These are phyloP conservation scores for Nerophis ophidion DNA, from an alignment of 2,113 vertebrate genomes.

Conservation along the genomic window DNA sequence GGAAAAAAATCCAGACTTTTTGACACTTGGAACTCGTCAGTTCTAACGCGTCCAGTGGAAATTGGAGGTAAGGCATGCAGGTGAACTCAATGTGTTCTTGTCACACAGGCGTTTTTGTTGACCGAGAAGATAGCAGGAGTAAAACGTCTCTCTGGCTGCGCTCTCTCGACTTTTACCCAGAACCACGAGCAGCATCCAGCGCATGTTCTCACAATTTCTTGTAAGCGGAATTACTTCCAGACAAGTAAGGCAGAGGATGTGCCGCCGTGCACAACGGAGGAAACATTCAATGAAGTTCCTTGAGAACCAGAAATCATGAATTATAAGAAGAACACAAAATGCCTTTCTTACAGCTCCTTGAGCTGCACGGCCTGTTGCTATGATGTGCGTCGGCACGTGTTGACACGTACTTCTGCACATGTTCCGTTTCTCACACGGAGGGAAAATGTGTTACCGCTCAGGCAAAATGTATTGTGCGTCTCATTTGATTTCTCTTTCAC, in stretches of 20 bases:
- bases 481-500: slow-evolving; percentile 1
- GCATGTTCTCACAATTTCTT: slow-evolving; percentile 39
- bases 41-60: no score
- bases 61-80: no score
- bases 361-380: slow-evolving; percentile 9
- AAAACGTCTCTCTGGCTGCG: slow-evolving; percentile 14
- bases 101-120: neutral
- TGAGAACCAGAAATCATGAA: slow-evolving; percentile 45
- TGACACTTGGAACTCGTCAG: no score
- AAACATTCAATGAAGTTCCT: slow-evolving; percentile 50
- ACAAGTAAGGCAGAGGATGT: slow-evolving; percentile 51
- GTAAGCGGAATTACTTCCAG: slow-evolving; percentile 36
- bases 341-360: slow-evolving; percentile 17
- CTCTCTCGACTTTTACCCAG: slow-evolving; percentile 30
- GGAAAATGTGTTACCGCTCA: slow-evolving; percentile 4
- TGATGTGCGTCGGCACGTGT: slow-evolving; percentile 28
- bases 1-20: no score
- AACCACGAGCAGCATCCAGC: neutral
- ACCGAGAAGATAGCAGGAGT: neutral
- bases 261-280: slow-evolving; percentile 55
- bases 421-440: neutral
- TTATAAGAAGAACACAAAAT: slow-evolving; percentile 48
- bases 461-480: neutral
- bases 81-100: no score
- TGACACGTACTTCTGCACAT: slow-evolving; percentile 11